phyloP scores from a whole-genome alignment of 2,113 vertebrate species.

The Forbesichthys agassizii region DNA sequence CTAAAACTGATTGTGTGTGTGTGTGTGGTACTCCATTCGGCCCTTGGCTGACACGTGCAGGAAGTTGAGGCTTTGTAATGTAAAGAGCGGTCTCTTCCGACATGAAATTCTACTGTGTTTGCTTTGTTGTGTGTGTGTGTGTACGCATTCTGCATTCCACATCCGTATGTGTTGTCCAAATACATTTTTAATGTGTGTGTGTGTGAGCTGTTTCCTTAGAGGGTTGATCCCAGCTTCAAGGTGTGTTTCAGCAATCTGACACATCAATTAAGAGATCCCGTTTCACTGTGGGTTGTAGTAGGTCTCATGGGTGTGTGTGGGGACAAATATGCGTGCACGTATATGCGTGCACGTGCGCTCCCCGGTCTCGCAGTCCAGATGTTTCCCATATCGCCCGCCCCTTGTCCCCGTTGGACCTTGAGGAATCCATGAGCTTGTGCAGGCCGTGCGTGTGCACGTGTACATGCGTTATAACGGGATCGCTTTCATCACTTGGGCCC shows the following conservation, averaged over 20 bases:
- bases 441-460: slow-evolving; percentile 64
- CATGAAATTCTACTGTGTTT: slow-evolving; percentile 44
- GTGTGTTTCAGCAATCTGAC: slow-evolving; percentile 48
- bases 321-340: slow-evolving; percentile 1
- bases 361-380: slow-evolving; percentile 61
- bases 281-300: slow-evolving; percentile 47
- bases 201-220: background rate
- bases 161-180: slow-evolving; percentile 2
- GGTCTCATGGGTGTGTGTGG: slow-evolving; percentile 4
- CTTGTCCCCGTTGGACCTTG: slow-evolving; percentile 42
- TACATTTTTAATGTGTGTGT: slow-evolving; percentile 3
- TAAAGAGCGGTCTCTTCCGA: slow-evolving; percentile 46
- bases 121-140: slow-evolving; percentile 7
- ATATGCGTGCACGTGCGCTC: slow-evolving; percentile 2
- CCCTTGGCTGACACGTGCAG: slow-evolving; percentile 45
- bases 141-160: slow-evolving; percentile 4
- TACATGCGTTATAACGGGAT: slow-evolving; percentile 28
- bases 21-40: slow-evolving; percentile 38
- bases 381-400: slow-evolving; percentile 69
- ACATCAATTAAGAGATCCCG: slow-evolving; percentile 72
- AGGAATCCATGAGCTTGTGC: slow-evolving; percentile 66
- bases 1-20: slow-evolving; percentile 6
- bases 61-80: slow-evolving; percentile 58
- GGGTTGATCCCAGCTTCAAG: slow-evolving; percentile 37
- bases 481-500: slow-evolving; percentile 29